Evolutionary conservation across 2,113 vertebrate species (phyloP).

Genomic region (Mormyrus lacerda): DNA sequence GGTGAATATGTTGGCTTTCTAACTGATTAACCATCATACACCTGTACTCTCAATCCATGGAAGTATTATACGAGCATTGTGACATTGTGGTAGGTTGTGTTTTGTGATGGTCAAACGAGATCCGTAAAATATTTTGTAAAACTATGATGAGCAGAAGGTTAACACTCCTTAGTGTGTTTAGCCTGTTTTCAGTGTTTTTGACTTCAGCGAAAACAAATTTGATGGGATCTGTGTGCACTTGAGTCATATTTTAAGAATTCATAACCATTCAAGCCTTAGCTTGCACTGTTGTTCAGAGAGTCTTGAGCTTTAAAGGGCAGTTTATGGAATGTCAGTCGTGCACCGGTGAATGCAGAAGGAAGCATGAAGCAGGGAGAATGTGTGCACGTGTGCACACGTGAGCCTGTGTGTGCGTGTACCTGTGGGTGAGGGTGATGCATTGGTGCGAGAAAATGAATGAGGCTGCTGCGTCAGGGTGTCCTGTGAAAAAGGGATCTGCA

Average conservation of each 20-base stretch:
- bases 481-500: background rate
- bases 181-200: background rate
- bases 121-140: background rate
- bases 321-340: background rate
- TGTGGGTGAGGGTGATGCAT: background rate
- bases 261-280: background rate
- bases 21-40: background rate
- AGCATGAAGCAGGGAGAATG: background rate
- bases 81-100: background rate
- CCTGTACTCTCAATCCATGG: background rate
- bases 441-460: background rate
- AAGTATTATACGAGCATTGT: background rate
- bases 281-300: background rate
- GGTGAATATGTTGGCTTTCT: background rate
- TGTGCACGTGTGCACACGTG: background rate
- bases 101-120: background rate
- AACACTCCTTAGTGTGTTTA: background rate
- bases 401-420: background rate
- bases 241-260: slow-evolving; percentile 3
- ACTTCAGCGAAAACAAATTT: background rate
- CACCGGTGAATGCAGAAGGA: too few species aligned
- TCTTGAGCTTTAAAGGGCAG: background rate
- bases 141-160: background rate
- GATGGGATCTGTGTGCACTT: background rate
- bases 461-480: background rate